phyloP scores from a whole-genome alignment of 2,888 invertebrate genomes.

The Abscondita cerata region DNA sequence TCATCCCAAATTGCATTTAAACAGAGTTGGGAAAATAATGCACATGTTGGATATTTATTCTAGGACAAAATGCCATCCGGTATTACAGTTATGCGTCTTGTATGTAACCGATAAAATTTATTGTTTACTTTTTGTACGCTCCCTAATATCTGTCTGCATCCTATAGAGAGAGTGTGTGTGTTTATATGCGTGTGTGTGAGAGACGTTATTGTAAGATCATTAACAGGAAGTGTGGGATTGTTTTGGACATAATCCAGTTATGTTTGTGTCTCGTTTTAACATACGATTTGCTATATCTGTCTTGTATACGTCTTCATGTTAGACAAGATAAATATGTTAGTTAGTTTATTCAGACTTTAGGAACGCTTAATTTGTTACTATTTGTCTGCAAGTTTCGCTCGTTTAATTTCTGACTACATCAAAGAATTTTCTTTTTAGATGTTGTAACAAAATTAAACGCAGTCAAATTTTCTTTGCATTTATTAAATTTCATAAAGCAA shows the following conservation, averaged over 20 bases:
- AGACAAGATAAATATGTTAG: conserved; percentile 39
- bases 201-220: conserved; percentile 42
- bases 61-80: too few relatives aligned
- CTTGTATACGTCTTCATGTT: conserved; percentile 24
- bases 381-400: conserved; percentile 39
- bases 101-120: conserved; percentile 6
- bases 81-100: background rate
- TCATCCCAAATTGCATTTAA: too few relatives aligned
- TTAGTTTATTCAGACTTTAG: conserved; percentile 37
- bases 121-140: conserved; percentile 22
- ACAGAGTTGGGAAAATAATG: too few relatives aligned
- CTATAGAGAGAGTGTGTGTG: conserved; percentile 28
- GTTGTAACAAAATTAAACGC: conserved; percentile 7
- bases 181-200: conserved; percentile 37
- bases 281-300: conserved; percentile 16
- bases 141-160: conserved; percentile 30
- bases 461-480: conserved; percentile 7
- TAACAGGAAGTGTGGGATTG: conserved; percentile 43
- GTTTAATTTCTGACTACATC: conserved; percentile 36
- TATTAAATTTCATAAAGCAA: conserved; percentile 7
- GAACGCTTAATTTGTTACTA: conserved; percentile 42
- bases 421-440: conserved; percentile 27
- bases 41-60: too few relatives aligned
- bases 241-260: conserved; percentile 46
- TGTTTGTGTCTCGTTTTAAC: conserved; percentile 34